Evolutionary conservation across 1,140 invertebrate genomes (phyloP), one percentile per base, ranked within the genome.

Genomic region (Papilio glaucus): DNA sequence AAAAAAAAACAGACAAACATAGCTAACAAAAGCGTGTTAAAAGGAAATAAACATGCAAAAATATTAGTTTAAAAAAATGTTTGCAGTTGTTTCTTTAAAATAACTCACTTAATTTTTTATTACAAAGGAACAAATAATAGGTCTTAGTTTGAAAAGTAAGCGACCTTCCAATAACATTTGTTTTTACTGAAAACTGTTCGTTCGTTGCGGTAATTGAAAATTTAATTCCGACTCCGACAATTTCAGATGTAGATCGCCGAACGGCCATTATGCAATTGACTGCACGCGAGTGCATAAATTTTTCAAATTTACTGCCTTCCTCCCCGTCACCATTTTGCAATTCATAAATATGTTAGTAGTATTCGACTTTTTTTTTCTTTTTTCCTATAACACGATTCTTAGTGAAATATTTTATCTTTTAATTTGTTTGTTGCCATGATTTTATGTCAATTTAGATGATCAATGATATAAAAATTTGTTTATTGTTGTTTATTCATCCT

Each of bases 221-320:
- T 76, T 76, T 72, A 76, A 76, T 76, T 76, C 62, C 71, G 41
- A 72, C 63, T 76, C 65, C 53, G 57, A 72, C 65, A 72, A 72
- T 76, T 76, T 76, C 71, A 49, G 65, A 62, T 57, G 49, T 57
- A 24, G 49, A 57, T 57, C 18, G 49, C 26, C 37, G n/a, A 10
- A 69, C 74, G 49, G 70, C 69, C 74, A 75, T 75, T 75, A 75
- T 75, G 69, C 73, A 77, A 73, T 77, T 71, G 75, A 67, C 75
- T 72, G 63, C 70, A 77, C 75, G 75, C 49, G 49, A 57, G 49
- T 57, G 49, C 49, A 57, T 57, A 57, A 57, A 57, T 57, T 57
- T 57, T 57, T 57, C 49, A 57, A 57, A 57, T 57, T 57, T 57
- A 57, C 49, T 24, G 21, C 49, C 49, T 24, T 26, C 21, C 21